Evolutionary conservation across 2,113 vertebrate species (phyloP).

Genomic region (Ictidomys tridecemlineatus): DNA sequence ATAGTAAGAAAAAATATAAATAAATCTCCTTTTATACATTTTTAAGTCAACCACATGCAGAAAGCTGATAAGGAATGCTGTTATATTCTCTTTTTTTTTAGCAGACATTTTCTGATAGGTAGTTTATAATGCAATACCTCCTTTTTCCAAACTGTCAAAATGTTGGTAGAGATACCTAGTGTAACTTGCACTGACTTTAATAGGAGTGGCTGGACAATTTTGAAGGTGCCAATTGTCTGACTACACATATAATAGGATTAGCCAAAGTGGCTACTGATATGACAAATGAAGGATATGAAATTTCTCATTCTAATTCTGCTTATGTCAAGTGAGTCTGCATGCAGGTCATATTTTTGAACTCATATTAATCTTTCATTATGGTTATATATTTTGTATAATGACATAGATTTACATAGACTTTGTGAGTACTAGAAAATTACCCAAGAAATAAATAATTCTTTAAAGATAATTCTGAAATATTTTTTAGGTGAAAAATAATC

Average conservation of each 20-base stretch:
- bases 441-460: neutral
- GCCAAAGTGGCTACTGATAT: neutral
- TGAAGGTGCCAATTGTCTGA: neutral
- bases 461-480: neutral
- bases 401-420: neutral
- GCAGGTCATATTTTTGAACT: neutral
- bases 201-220: neutral
- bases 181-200: constrained; percentile 33
- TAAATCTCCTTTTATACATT: constrained; percentile 56
- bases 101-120: constrained; percentile 13
- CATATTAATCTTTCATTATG: neutral
- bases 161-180: neutral
- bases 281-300: neutral
- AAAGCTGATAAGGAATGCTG: constrained; percentile 70
- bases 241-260: neutral
- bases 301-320: neutral
- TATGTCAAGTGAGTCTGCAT: neutral
- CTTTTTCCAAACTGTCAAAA: constrained; percentile 49
- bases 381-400: neutral
- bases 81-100: constrained; percentile 40
- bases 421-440: neutral
- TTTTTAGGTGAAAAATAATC: neutral
- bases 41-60: constrained; percentile 64
- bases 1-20: constrained; percentile 59
- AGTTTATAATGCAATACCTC: constrained; percentile 53